Conservation (phyloP, 2,113 vertebrate species). For the Oxyura jamaicensis region DNA sequence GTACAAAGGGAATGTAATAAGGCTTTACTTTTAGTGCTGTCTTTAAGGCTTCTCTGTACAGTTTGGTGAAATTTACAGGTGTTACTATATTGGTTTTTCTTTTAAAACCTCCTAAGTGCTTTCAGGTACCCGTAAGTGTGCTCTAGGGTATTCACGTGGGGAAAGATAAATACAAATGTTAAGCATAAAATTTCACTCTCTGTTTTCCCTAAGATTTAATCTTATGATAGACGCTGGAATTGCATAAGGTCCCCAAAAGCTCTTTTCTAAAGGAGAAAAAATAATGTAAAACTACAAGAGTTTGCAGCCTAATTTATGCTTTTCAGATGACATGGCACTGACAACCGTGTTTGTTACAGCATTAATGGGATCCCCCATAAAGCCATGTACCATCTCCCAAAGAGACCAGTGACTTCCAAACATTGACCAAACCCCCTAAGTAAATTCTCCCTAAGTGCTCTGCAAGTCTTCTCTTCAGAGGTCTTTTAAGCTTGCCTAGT, state of each 20-base stretch:
- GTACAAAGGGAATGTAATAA: conserved; percentile 13
- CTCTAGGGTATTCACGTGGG: neutral
- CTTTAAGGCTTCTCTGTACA: neutral
- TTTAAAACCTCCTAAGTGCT: neutral
- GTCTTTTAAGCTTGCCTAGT: neutral
- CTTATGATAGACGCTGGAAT: neutral
- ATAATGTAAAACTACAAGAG: neutral
- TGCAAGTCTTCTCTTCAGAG: fast-evolving
- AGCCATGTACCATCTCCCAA: neutral
- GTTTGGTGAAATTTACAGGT: neutral
- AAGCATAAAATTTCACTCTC: neutral
- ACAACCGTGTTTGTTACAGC: neutral
- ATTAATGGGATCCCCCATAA: neutral
- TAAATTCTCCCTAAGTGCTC: neutral
- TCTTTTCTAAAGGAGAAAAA: neutral
- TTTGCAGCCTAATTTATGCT: neutral
- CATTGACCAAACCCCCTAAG: neutral
- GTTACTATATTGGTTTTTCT: neutral
- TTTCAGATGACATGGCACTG: neutral
- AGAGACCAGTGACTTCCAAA: neutral
- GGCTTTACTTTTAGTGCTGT: conserved; percentile 16
- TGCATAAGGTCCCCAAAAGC: neutral
- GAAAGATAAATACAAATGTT: neutral
- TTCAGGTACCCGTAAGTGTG: neutral
- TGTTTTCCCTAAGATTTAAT: neutral